Base-by-base conservation (phyloP, 2,797 vertebrate genomes). In the Gymnothorax javanicus region DNA sequence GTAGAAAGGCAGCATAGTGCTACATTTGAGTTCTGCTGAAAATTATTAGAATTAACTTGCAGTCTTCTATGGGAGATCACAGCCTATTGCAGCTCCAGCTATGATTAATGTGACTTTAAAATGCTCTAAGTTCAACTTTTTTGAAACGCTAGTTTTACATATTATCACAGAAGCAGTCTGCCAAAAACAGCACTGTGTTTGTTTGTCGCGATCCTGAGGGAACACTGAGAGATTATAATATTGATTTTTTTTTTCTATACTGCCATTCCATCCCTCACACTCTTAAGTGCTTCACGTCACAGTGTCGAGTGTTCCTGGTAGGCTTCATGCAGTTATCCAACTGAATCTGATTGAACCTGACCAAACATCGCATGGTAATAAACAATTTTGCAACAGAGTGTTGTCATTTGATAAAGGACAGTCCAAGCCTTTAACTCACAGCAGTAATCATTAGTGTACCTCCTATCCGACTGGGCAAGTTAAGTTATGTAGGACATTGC, bases 201-300 rank as follows among this genome's bases (percentile, higher is more conserved):
- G 52, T 25, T 67, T 84, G 60, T 67, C 83, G 69, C 23, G n/a
- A n/a, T 64, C 83, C 15, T 54, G 83, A 84, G 62, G 23, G 83
- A 69, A 69, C 62, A 69, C 12, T 64, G 60, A 11, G 60, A 84
- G 82, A 59, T 59, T 59, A 62, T 43, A 17, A 11, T n/a, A 27
- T 60, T 56, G 57, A 60, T 60, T 83, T 33, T 27, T 12, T 75
- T 83, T 23, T 33, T 54, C 77, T 56, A 11, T 52, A n/a, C 56
- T 23, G 7, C 50, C 52, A 17, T 56, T 8, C 1, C 52, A 7
- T 81, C 77, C 43, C 75, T 54, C 15, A 4, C 20, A 23, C 50
- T 54, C 75, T 7, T 79, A 79, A 79, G 50, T 52, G 77, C 20
- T n/a, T 20, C 77, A 4, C 33, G 33, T 15, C 73, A 7, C 13